These are phyloP conservation scores for Chloroceryle amazona DNA, from an alignment of 2,797 vertebrate species.

Conservation along the genomic window DNA sequence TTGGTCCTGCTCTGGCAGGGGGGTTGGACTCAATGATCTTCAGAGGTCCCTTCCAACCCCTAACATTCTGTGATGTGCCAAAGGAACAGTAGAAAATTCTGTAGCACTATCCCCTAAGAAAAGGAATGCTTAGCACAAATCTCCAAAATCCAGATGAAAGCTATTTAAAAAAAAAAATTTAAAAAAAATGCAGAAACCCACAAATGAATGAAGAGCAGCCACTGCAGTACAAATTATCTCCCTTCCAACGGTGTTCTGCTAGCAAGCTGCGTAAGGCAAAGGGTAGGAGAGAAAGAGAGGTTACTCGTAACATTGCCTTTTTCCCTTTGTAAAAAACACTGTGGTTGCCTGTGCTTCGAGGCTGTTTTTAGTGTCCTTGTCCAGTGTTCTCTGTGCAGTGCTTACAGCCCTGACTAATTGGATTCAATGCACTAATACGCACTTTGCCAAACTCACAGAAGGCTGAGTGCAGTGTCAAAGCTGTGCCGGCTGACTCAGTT, in stretches of 20 bases:
- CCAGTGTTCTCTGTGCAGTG: not conserved
- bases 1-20: too few species aligned
- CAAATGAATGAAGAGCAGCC: not conserved
- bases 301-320: not conserved
- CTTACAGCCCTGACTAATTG: not conserved
- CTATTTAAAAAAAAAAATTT: not conserved
- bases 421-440: not conserved
- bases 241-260: not conserved
- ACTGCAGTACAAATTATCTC: not conserved
- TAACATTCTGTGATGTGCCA: too few species aligned
- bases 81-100: not conserved
- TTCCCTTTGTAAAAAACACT: not conserved
- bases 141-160: not conserved
- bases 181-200: not conserved
- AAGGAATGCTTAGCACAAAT: not conserved
- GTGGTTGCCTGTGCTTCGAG: not conserved
- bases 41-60: too few species aligned
- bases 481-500: constrained; percentile 17
- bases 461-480: constrained; percentile 19
- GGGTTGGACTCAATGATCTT: too few species aligned
- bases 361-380: not conserved
- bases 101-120: not conserved
- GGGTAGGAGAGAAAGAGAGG: not conserved
- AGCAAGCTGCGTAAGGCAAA: not conserved
- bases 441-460: constrained; percentile 37